A percentile compares a stretch with the other conserved stretches of the same genome.
Conservation (phyloP, 2,888 invertebrate genomes). For the Melolontha melolontha region DNA sequence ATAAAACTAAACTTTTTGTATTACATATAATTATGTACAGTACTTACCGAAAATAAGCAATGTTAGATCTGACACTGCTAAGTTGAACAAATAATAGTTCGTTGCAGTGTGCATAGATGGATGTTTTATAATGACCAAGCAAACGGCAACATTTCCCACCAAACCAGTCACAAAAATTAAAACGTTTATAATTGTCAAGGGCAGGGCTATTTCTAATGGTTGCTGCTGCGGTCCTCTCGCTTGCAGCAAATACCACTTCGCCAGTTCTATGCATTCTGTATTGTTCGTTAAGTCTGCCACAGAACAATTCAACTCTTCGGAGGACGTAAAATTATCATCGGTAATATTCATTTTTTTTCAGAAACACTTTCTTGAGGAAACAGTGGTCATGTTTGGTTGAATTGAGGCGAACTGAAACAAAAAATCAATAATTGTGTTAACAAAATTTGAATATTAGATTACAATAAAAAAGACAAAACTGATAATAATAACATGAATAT, state of each 20-base stretch:
- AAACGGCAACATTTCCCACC: constrained; percentile 86
- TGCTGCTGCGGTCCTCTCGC: constrained; percentile 54
- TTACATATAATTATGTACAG: too few relatives aligned
- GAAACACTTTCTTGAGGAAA: not conserved
- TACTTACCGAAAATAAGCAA: constrained; percentile 84
- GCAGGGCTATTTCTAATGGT: constrained; percentile 60
- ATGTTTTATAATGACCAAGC: constrained; percentile 85
- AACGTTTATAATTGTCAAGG: constrained; percentile 78
- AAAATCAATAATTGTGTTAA: too few relatives aligned
- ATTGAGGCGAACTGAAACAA: not conserved
- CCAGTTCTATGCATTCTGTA: constrained; percentile 10
- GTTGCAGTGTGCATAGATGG: constrained; percentile 90
- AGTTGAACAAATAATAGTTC: constrained; percentile 90
- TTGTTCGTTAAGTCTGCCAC: not conserved
- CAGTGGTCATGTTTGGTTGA: not conserved
- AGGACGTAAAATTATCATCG: constrained; percentile 13
- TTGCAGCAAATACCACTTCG: constrained; percentile 1
- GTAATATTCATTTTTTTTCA: constrained; percentile 1
- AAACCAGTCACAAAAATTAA: constrained; percentile 86
- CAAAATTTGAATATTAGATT: too few relatives aligned
- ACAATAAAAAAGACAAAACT: too few relatives aligned
- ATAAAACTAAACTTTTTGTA: too few relatives aligned
- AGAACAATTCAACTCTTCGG: constrained; percentile 13
- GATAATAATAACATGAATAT: too few relatives aligned
- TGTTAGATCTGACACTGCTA: constrained; percentile 88